Percentiles rank a stretch among this genome's conserved stretches.
phyloP scores from a whole-genome alignment of 2,888 invertebrate species.

The Bombylius major region DNA sequence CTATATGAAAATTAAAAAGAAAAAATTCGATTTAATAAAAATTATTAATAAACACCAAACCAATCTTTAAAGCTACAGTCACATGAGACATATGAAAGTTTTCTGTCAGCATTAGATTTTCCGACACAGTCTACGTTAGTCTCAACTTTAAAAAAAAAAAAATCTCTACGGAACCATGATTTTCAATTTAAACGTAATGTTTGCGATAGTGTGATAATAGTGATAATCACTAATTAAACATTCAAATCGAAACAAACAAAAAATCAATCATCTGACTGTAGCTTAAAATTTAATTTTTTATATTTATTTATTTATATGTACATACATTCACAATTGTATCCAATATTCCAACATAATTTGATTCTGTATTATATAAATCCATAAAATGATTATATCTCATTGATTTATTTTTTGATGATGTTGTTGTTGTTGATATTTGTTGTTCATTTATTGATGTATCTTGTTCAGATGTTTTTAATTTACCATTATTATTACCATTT shows the following conservation, averaged over 20 bases:
- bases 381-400: conserved; percentile 43
- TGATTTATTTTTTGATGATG: conserved; percentile 32
- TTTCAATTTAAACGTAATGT: too few species aligned
- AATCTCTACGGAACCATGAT: too few species aligned
- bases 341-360: conserved; percentile 92
- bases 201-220: too few species aligned
- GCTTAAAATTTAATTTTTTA: too few species aligned
- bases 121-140: too few species aligned
- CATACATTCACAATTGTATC: conserved; percentile 79
- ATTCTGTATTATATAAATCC: conserved; percentile 92
- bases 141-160: too few species aligned
- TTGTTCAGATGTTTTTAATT: conserved; percentile 25
- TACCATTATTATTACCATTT: conserved; percentile 14
- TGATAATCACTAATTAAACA: too few species aligned
- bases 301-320: not conserved
- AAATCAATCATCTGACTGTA: too few species aligned
- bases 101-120: too few species aligned
- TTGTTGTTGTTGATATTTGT: conserved; percentile 14
- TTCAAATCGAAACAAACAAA: too few species aligned
- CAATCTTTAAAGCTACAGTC: too few species aligned
- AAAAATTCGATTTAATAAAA: not conserved
- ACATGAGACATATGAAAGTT: too few species aligned
- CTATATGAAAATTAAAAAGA: conserved; percentile 39
- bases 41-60: not conserved
- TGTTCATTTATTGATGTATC: conserved; percentile 9